Evolutionary conservation across 2,113 vertebrate genomes (phyloP).

Genomic region (Daphoenositta chrysoptera): DNA sequence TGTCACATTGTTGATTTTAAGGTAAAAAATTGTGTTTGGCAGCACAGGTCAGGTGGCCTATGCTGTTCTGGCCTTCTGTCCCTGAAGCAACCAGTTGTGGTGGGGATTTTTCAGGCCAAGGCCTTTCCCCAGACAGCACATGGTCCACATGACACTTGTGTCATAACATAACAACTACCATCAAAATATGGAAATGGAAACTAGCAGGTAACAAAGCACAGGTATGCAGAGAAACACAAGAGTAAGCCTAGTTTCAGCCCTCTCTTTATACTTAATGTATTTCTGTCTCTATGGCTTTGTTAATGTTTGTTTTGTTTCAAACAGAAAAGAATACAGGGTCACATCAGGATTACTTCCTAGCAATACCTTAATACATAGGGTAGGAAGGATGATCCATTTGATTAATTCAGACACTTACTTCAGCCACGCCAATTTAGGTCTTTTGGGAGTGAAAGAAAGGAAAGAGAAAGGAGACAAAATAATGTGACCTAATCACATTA

Average conservation of each 20-base stretch:
- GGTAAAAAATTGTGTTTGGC: not conserved
- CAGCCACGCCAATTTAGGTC: not conserved
- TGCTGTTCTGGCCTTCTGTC: not conserved
- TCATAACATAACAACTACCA: not conserved
- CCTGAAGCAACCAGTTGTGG: not conserved
- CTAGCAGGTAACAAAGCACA: not conserved
- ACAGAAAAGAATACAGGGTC: not conserved
- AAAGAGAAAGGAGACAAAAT: not conserved
- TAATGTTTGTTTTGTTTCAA: not conserved
- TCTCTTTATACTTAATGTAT: not conserved
- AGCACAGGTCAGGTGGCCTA: not conserved
- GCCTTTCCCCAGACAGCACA: not conserved
- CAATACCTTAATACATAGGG: rapidly evolving
- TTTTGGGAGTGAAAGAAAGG: not conserved
- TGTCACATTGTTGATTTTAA: not conserved
- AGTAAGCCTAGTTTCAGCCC: not conserved
- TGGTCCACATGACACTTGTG: rapidly evolving
- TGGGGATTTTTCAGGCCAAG: not conserved
- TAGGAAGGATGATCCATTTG: not conserved
- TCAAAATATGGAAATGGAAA: not conserved
- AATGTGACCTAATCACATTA: not conserved
- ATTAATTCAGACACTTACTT: not conserved
- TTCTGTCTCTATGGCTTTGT: not conserved
- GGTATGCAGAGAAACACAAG: not conserved
- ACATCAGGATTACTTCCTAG: not conserved